These are phyloP conservation scores for Spodoptera litura DNA, from an alignment of 1,140 invertebrate genomes.

Conservation along the genomic window DNA sequence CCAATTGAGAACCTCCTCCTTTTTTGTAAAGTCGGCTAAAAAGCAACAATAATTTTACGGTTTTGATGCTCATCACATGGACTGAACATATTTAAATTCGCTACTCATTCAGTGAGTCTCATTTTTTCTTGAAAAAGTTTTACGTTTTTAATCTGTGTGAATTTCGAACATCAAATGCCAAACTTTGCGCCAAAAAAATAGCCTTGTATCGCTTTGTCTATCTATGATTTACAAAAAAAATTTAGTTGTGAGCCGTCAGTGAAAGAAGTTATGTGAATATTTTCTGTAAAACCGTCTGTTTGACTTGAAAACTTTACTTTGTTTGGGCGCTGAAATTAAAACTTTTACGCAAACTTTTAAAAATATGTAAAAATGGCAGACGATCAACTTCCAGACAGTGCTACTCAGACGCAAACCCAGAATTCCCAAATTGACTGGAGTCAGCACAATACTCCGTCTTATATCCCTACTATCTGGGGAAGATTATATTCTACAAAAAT, in stretches of 20 bases:
- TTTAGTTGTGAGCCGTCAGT: no score
- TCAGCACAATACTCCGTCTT: conserved; percentile 71
- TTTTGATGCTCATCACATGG: no score
- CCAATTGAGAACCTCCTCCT: no score
- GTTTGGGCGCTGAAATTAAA: conserved; percentile 36
- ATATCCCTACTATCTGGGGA: conserved; percentile 82
- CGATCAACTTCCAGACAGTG: conserved; percentile 63
- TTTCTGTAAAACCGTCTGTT: not conserved
- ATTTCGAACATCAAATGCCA: no score
- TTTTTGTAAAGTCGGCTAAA: no score
- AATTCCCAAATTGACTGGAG: conserved; percentile 83
- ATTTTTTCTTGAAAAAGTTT: no score
- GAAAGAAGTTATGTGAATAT: not conserved
- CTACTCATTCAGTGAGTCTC: no score
- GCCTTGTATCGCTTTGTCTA: not conserved
- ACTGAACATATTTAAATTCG: no score
- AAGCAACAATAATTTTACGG: no score
- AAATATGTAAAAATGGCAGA: conserved; percentile 61
- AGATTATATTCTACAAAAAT: conserved; percentile 77
- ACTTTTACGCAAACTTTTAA: conserved; percentile 17
- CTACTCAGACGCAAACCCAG: conserved; percentile 83
- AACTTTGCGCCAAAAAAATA: no score
- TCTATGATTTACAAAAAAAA: not conserved
- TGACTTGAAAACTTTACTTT: not conserved
- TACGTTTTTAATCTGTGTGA: no score